Percentiles rank a stretch among this genome's conserved stretches.
Conservation (phyloP, 2,797 vertebrate species). For the Tangara arthus region DNA sequence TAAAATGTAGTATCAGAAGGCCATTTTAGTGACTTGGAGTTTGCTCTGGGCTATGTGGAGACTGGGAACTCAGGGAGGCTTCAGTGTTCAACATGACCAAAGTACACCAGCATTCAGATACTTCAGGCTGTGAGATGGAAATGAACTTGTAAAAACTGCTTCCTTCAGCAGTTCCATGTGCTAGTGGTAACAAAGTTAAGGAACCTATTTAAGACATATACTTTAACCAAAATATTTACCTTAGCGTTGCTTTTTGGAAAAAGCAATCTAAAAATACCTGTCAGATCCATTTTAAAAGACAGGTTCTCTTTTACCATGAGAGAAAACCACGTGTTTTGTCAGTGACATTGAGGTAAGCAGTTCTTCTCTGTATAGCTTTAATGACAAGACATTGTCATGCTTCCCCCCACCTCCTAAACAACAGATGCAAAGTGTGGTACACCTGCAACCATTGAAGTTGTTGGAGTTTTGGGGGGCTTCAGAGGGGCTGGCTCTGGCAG, state of each 20-base stretch:
- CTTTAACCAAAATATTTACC: background rate
- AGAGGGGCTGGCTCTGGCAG: background rate
- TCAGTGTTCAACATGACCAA: background rate
- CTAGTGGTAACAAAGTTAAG: background rate
- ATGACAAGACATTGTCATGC: background rate
- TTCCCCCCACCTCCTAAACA: fast-evolving
- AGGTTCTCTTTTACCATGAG: background rate
- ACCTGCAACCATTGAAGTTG: background rate
- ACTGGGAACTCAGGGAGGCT: background rate
- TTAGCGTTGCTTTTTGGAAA: background rate
- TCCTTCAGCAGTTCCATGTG: background rate
- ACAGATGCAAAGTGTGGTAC: background rate
- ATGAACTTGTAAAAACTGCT: background rate
- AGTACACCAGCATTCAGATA: background rate
- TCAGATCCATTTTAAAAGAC: background rate
- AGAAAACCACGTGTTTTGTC: background rate
- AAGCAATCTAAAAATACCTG: background rate
- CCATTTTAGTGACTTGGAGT: background rate
- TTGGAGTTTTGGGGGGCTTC: background rate
- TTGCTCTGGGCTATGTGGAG: background rate
- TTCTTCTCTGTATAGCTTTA: background rate
- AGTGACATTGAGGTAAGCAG: background rate
- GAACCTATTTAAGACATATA: background rate
- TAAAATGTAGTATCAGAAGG: background rate
- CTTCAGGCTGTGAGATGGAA: background rate